Evolutionary conservation across 2,888 invertebrate species (phyloP).

Genomic region (Drosophila gaucha): DNA sequence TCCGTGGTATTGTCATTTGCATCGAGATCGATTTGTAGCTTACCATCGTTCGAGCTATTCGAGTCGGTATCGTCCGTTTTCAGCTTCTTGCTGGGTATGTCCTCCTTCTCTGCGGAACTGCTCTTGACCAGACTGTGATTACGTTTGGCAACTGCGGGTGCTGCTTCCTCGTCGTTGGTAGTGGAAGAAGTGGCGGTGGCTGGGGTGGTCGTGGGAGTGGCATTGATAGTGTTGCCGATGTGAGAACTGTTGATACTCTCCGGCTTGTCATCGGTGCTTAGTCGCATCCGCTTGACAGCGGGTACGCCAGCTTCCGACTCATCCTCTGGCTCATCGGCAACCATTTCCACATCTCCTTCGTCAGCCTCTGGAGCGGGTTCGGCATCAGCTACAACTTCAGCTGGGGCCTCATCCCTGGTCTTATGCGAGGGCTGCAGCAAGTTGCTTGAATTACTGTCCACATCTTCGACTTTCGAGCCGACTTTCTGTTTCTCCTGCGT

Average conservation of each 20-base stretch:
- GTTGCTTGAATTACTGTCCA: slow-evolving; percentile 79
- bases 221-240: slow-evolving; percentile 1
- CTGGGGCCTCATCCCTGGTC: slow-evolving; percentile 32
- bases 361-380: slow-evolving; percentile 12
- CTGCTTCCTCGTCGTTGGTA: slow-evolving; percentile 4
- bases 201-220: not conserved
- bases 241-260: slow-evolving; percentile 26
- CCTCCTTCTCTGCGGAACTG: slow-evolving; percentile 21
- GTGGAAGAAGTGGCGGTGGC: not conserved
- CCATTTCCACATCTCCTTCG: slow-evolving; percentile 16
- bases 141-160: slow-evolving; percentile 33
- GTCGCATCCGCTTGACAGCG: slow-evolving; percentile 40
- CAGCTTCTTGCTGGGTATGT: slow-evolving; percentile 48
- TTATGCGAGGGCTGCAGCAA: slow-evolving; percentile 72
- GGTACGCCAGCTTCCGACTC: slow-evolving; percentile 19
- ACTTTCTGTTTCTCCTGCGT: slow-evolving; percentile 31
- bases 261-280: slow-evolving; percentile 51
- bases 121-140: slow-evolving; percentile 26
- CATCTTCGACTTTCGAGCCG: slow-evolving; percentile 57
- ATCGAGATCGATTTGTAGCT: slow-evolving; percentile 63
- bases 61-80: slow-evolving; percentile 67
- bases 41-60: slow-evolving; percentile 62
- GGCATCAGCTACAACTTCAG: slow-evolving; percentile 13
- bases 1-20: slow-evolving; percentile 39
- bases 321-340: slow-evolving; percentile 25